Conservation (phyloP, 2,797 vertebrate genomes). For the Scarus forsteni region DNA sequence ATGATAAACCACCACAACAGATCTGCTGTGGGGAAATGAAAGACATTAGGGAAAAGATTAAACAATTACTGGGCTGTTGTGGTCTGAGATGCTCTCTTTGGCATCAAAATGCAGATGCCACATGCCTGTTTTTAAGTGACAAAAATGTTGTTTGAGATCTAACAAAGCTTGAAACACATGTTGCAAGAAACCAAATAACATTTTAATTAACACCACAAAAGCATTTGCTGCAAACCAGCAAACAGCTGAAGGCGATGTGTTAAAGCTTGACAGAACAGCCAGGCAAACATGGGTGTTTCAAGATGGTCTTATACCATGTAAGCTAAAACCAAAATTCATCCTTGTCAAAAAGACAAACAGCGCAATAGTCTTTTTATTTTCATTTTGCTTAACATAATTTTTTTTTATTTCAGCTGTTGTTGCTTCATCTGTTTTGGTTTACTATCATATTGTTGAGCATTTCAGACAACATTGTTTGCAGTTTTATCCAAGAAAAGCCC, state of each 20-base stretch:
- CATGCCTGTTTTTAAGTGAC: slow-evolving; percentile 23
- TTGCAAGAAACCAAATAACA: slow-evolving; percentile 25
- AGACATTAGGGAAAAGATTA: slow-evolving; percentile 10
- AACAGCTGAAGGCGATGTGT: slow-evolving; percentile 24
- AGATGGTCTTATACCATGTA: neutral
- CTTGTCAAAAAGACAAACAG: too few species aligned
- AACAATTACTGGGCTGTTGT: slow-evolving; percentile 24
- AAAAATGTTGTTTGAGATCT: slow-evolving; percentile 18
- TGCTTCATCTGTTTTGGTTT: too few species aligned
- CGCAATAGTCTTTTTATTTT: too few species aligned
- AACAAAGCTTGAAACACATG: slow-evolving; percentile 33
- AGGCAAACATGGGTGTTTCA: slow-evolving; percentile 9
- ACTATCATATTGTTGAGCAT: too few species aligned
- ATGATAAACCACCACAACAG: slow-evolving; percentile 25
- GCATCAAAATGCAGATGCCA: slow-evolving; percentile 26
- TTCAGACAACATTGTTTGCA: slow-evolving; percentile 1
- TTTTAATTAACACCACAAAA: slow-evolving; percentile 18
- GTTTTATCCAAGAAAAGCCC: slow-evolving; percentile 17
- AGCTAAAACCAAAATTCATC: too few species aligned
- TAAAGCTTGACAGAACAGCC: slow-evolving; percentile 18
- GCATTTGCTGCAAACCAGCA: slow-evolving; percentile 10
- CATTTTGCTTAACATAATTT: too few species aligned
- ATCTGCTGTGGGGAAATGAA: slow-evolving; percentile 24
- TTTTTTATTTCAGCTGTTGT: too few species aligned
- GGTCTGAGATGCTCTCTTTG: slow-evolving; percentile 18